These are phyloP conservation scores for Pseudopodoces humilis DNA, from an alignment of 2,113 vertebrate genomes.

Conservation along the genomic window DNA sequence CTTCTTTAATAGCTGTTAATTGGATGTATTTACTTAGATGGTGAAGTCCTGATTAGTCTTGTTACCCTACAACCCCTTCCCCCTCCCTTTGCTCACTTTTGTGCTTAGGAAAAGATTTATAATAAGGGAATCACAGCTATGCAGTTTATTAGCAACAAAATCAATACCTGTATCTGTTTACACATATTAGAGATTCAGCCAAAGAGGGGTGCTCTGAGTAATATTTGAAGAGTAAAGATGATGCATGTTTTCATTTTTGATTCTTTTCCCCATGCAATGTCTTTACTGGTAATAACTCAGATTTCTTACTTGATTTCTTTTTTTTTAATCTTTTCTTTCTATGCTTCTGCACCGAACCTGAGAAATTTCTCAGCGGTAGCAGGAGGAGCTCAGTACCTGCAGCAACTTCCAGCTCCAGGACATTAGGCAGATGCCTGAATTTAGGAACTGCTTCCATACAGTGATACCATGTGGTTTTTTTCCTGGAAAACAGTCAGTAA, in stretches of 20 bases:
- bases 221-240: background rate
- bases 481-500: background rate
- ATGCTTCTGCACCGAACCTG: background rate
- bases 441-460: background rate
- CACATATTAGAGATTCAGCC: background rate
- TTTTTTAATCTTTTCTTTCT: background rate
- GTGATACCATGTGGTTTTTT: background rate
- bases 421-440: background rate
- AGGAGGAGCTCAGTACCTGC: background rate
- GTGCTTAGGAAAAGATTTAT: constrained; percentile 66
- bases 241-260: background rate
- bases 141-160: constrained; percentile 41
- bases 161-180: background rate
- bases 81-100: constrained; percentile 21
- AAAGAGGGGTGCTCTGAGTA: background rate
- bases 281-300: background rate
- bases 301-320: background rate
- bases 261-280: background rate
- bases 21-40: constrained; percentile 80
- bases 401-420: background rate
- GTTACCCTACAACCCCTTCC: constrained; percentile 66
- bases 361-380: background rate
- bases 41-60: constrained; percentile 80
- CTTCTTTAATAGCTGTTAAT: constrained; percentile 84
- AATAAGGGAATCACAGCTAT: constrained; percentile 28